Base-by-base conservation (phyloP, 2,797 vertebrate genomes). In the Mionectes olivaceus region DNA sequence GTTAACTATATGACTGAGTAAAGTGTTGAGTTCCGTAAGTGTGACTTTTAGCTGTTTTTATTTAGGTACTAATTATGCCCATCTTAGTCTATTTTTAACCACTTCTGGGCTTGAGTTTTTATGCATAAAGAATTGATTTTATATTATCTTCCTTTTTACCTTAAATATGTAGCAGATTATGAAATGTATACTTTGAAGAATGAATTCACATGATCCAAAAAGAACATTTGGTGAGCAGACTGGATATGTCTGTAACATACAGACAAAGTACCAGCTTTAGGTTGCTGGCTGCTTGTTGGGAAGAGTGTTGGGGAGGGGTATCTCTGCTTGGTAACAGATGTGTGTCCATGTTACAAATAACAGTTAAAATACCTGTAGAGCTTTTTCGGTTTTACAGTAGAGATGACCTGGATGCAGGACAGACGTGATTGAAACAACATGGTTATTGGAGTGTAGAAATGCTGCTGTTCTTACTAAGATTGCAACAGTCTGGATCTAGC, bases 11-110 rank as follows among this genome's bases (percentile, higher is more conserved):
- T 19, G 57, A 94, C 75, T 50, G 53, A 75, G 73, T 81, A 81
- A 81, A 85, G 74, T 93, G 69, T 90, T 96, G 90, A 86, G 9
- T 79, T 92, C 68, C 71, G n/a, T 86, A 64, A 79, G 52, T n/a
- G 32, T 1, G 15, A 56, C 76, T 90, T 87, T 9, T 74, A 93
- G 55, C 39, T 78, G 82, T 83, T 83, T 95, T 82, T 74, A 77
- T 87, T 87, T 91, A 79, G 73, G 69, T 94, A 78, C n/a, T 94
- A 71, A 90, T 92, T 89, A 73, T 92, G 88, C 47, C 76, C 61
- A 86, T 28, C 19, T 69, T 76, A 59, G 64, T 59, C 81, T 95
- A 52, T 76, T 91, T 93, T 89, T 84, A 75, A 67, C 56, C 23
- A 57, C 74, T 74, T 74, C 49, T 89, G 71, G 83, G 73, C 84